Base-by-base conservation (phyloP, 2,113 vertebrate genomes). In the Pipra filicauda region DNA sequence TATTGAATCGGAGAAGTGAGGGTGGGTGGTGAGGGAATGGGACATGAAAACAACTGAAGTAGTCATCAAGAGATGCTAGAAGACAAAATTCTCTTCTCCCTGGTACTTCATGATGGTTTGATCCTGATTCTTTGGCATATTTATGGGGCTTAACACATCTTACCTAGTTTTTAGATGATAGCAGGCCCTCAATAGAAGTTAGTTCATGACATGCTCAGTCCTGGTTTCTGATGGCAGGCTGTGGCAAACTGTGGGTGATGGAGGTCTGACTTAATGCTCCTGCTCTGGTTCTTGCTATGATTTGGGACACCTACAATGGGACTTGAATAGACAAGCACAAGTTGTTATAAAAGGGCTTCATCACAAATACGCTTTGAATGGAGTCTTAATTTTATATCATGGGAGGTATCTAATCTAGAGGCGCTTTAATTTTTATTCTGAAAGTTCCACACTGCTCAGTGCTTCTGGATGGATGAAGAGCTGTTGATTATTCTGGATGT, bases 1-100 rank as follows among this genome's bases (percentile, higher is more conserved):
- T 67, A 17, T 6, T 71, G 51, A 66, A 61, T 8, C 44, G 31
- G 15, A 30, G 13, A 27, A 43, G 15, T 17, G 5, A 2, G 9
- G 2, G 3, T 10, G 10, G 8, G 8, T 3, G 8, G 9, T 6
- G 31, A 71, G 14, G n/a, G 4, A 48, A 55, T 5, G 30, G 21
- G 30, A 13, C 41, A 58, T 23, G 4, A 57, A 37, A 77, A 41
- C 14, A 81, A 57, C 33, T 28, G 33, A 70, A 85, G 12, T 24
- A 51, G 43, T 46, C 70, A 5, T 52, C 30, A 61, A 70, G 33
- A 73, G 12, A 78, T 9, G 28, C 11, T 15, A 37, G 43, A 74
- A 81, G 21, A 17, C 4, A 30, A 44, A 69, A 43, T 65, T 41
- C 0, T 84, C 52, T 58, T 88, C 5, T 35, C 18, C 18, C 20